These are phyloP conservation scores for Geotrypetes seraphini DNA, from an alignment of 2,797 vertebrate species.

Conservation along the genomic window DNA sequence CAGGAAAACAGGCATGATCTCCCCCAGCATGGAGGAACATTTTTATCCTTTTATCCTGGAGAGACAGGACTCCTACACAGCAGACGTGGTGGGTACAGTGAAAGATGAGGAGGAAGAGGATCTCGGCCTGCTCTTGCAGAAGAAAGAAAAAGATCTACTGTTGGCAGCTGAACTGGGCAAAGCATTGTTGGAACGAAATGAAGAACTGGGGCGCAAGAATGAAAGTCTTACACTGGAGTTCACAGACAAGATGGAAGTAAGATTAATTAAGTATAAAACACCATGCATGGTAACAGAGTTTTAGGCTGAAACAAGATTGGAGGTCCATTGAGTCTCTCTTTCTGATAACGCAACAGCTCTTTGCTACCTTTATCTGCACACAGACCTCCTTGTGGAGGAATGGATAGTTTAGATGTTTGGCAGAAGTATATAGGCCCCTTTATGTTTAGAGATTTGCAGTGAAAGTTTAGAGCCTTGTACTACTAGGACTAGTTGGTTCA, in stretches of 20 bases:
- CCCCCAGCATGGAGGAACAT: conserved; percentile 30
- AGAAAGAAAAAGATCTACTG: conserved; percentile 43
- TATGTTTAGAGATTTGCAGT: too few species aligned
- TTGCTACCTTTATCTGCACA: too few species aligned
- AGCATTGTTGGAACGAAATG: conserved; percentile 44
- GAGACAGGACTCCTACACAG: conserved; percentile 25
- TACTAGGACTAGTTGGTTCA: too few species aligned
- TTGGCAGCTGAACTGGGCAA: conserved; percentile 44
- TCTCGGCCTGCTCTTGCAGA: conserved; percentile 32
- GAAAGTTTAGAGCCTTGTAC: too few species aligned
- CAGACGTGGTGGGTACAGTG: not conserved
- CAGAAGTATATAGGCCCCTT: too few species aligned
- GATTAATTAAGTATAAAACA: too few species aligned
- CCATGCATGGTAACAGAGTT: too few species aligned
- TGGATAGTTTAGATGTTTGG: too few species aligned
- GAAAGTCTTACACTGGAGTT: conserved; percentile 30
- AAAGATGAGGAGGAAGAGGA: conserved; percentile 22
- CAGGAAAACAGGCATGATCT: conserved; percentile 1
- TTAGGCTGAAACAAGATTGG: too few species aligned
- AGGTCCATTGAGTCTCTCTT: too few species aligned
- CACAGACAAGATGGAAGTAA: conserved; percentile 34
- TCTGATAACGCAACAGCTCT: too few species aligned
- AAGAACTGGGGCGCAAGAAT: conserved; percentile 30
- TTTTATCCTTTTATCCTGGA: conserved; percentile 43
- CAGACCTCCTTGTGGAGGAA: too few species aligned